These are phyloP conservation scores for Pheosia tremula DNA, from an alignment of 2,888 invertebrate species.

Conservation along the genomic window DNA sequence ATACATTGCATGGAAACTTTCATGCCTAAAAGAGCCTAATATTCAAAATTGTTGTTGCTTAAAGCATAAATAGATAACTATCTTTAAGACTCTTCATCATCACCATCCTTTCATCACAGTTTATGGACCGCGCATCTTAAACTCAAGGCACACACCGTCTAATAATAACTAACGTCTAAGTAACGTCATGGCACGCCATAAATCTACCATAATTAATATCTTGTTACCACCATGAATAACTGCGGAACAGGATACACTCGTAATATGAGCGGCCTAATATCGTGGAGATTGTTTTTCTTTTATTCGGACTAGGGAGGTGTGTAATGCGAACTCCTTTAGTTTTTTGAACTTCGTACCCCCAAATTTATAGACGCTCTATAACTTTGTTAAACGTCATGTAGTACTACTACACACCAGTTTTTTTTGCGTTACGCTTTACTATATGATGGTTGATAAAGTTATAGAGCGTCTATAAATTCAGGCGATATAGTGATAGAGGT, in stretches of 20 bases:
- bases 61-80: too few relatives aligned
- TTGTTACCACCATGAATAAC: conserved; percentile 40
- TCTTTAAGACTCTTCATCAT: not conserved
- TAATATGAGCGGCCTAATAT: conserved; percentile 12
- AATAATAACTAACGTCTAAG: conserved; percentile 22
- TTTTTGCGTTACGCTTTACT: too few relatives aligned
- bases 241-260: conserved; percentile 20
- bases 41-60: too few relatives aligned
- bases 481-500: too few relatives aligned
- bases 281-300: conserved; percentile 1
- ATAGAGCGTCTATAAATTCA: too few relatives aligned
- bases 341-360: too few relatives aligned
- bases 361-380: too few relatives aligned
- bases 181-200: conserved; percentile 32
- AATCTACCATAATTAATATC: conserved; percentile 55
- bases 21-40: too few relatives aligned
- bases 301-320: not conserved
- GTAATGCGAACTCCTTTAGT: not conserved
- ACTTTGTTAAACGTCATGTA: too few relatives aligned
- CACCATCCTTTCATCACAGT: conserved; percentile 5
- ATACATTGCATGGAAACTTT: too few relatives aligned
- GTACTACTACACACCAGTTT: too few relatives aligned
- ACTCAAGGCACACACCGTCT: conserved; percentile 9
- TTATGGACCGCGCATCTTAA: conserved; percentile 1
- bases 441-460: too few relatives aligned